Conservation (phyloP, 1,140 invertebrate species). For the Trinorchestia longiramus region DNA sequence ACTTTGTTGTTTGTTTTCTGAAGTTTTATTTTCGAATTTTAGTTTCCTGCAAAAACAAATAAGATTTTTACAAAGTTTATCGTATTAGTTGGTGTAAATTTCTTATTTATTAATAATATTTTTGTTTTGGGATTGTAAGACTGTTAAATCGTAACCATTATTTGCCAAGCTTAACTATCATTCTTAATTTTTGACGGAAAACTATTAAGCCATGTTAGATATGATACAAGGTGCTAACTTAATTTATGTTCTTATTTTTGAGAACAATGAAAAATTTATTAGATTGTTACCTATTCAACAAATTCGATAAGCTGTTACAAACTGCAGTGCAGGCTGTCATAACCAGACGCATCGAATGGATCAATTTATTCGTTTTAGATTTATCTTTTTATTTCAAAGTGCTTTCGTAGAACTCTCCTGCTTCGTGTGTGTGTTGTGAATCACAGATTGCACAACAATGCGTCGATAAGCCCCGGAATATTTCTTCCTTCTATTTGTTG, state of each 20-base stretch:
- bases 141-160: neutral
- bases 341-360: neutral
- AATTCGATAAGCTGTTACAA: neutral
- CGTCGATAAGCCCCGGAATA: neutral
- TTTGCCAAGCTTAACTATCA: neutral
- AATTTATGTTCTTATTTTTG: no score
- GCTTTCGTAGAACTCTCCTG: neutral
- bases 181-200: neutral
- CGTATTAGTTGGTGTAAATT: neutral
- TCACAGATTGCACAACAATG: neutral
- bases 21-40: neutral
- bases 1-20: neutral
- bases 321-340: neutral
- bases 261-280: no score
- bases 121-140: neutral
- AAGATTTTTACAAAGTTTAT: neutral
- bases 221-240: neutral
- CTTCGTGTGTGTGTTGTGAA: neutral
- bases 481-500: neutral
- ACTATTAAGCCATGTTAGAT: neutral
- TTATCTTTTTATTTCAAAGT: neutral
- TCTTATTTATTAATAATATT: neutral
- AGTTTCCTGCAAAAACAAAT: neutral
- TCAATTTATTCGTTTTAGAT: neutral
- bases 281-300: neutral